A percentile compares a stretch with the other conserved stretches of the same genome.
These are phyloP conservation scores for Ceuthmochares aereus DNA, from an alignment of 2,113 vertebrate genomes.

Conservation along the genomic window DNA sequence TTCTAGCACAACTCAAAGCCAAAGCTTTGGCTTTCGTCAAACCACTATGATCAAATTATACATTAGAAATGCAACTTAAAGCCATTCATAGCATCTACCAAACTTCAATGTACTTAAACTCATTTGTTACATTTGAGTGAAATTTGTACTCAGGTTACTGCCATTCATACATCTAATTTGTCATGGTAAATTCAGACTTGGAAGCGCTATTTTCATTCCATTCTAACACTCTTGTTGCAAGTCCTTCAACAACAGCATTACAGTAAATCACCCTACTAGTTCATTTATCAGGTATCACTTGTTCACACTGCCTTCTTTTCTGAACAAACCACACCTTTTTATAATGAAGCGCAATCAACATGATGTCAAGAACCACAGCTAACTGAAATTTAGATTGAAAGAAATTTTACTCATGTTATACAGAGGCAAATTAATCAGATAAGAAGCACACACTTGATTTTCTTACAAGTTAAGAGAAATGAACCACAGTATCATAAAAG, in stretches of 20 bases:
- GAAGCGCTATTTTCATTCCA: background rate
- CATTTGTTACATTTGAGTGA: background rate
- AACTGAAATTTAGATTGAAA: background rate
- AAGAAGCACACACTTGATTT: accelerated
- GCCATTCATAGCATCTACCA: background rate
- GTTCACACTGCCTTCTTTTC: background rate
- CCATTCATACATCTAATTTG: background rate
- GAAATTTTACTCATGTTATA: background rate
- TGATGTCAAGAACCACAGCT: background rate
- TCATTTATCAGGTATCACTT: background rate
- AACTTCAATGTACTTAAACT: background rate
- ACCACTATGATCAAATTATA: background rate
- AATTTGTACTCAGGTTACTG: background rate
- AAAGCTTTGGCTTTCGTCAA: conserved; percentile 8
- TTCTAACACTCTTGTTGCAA: background rate
- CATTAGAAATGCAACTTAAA: background rate
- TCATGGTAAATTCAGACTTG: background rate
- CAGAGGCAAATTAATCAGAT: background rate
- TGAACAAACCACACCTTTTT: background rate
- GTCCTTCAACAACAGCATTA: background rate
- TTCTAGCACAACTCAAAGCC: background rate
- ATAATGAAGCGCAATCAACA: background rate
- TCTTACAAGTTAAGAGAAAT: background rate
- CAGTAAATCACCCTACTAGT: background rate
- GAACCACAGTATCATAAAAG: background rate